Percentiles rank a stretch among this genome's conserved stretches.
Conservation (phyloP, 1,140 invertebrate species). For the Macrotrachela quadricornifera region DNA sequence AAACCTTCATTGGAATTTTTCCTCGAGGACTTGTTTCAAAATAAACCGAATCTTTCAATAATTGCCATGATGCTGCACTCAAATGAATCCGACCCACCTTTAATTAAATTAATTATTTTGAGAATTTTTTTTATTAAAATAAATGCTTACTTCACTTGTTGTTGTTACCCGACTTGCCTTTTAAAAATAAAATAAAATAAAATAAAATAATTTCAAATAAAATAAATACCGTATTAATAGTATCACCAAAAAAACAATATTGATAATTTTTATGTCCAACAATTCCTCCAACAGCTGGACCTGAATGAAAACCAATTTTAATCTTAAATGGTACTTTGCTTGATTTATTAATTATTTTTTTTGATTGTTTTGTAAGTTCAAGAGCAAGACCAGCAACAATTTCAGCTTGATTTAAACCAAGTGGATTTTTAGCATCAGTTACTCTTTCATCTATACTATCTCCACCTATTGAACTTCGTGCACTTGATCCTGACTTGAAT, state of each 20-base stretch:
- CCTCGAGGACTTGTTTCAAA: background rate
- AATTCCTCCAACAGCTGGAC: slow-evolving; percentile 35
- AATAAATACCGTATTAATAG: slow-evolving; percentile 46
- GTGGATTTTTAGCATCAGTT: background rate
- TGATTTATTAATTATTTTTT: background rate
- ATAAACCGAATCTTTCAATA: background rate
- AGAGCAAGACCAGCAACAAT: background rate
- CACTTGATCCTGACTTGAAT: too few relatives aligned
- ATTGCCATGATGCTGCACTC: background rate
- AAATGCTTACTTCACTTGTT: too few relatives aligned
- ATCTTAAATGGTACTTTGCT: background rate
- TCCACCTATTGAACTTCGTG: too few relatives aligned
- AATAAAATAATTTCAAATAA: slow-evolving; percentile 9
- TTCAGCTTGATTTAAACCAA: background rate
- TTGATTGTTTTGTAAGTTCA: background rate
- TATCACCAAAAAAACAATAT: slow-evolving; percentile 51
- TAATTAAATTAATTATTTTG: background rate
- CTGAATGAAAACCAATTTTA: slow-evolving; percentile 19
- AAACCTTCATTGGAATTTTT: slow-evolving; percentile 2
- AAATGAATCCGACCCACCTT: slow-evolving; percentile 3
- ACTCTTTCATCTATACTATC: background rate
- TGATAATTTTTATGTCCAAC: slow-evolving; percentile 35
- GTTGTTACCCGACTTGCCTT: too few relatives aligned
- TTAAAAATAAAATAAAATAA: slow-evolving; percentile 42
- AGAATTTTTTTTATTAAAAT: too few relatives aligned